Evolutionary conservation across 2,113 vertebrate species (phyloP), one percentile per base, ranked within the genome.

Genomic region (Oriolus oriolus): DNA sequence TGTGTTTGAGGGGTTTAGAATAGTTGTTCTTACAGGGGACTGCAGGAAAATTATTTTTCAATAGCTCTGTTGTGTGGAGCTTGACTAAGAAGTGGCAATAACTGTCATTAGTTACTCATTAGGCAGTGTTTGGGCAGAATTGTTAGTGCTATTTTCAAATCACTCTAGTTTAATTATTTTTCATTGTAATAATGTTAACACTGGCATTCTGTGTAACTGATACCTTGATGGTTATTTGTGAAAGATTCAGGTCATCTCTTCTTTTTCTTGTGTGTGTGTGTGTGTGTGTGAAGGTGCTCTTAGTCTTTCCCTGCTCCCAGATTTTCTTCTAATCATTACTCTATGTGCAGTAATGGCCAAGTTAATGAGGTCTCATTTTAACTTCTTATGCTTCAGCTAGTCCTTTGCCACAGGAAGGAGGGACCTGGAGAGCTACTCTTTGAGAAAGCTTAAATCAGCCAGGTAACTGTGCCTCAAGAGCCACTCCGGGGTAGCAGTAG

Each of bases 1-100:
- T 71, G 4, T 18, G 10, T 74, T 65, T 21, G 15, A 8, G 64
- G n/a, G 33, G 17, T 4, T 77, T 78, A 59, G 15, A 59, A 28
- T 16, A 33, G 35, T 41, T 69, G 61, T 50, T 56, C 41, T 82
- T 91, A 68, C 5, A 71, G 44, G 18, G 14, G 47, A 27, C 33
- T 92, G 60, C n/a, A 56, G 21, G 63, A 80, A 87, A 88, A 80
- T 44, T 54, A 57, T 61, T 87, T 93, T 93, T 57, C 90, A 80
- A 70, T 69, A 84, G 19, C 28, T 91, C 50, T 74, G n/a, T 60
- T 84, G 17, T 52, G 26, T 75, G 44, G 39, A 86, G 22, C 59
- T 93, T 88, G 30, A 56, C 42, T 77, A 54, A 59, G 59, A 91
- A 86, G 31, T n/a, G n/a, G 22, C 31, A 86, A 53, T 70, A 86